A percentile compares a stretch with the other conserved stretches of the same genome.
These are phyloP conservation scores for Poecilia gillii DNA, from an alignment of 2,797 vertebrate species.

Conservation along the genomic window DNA sequence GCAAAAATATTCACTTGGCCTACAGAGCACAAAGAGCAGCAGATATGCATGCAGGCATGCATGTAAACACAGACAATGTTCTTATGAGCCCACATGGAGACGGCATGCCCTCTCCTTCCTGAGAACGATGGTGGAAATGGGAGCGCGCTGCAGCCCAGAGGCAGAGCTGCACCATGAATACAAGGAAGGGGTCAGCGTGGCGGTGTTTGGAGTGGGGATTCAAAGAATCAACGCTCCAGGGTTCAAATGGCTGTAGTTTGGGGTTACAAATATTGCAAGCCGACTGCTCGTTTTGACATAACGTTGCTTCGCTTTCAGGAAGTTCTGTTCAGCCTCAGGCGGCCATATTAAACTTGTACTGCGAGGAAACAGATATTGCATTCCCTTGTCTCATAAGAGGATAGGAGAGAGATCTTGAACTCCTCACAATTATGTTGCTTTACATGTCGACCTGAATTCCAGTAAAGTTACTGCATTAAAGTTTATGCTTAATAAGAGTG, in stretches of 20 bases:
- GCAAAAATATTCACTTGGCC: conserved; percentile 54
- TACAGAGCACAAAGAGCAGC: conserved; percentile 43
- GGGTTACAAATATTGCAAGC: conserved; percentile 63
- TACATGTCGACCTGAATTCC: conserved; percentile 1
- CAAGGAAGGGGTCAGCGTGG: conserved; percentile 61
- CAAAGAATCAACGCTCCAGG: conserved; percentile 52
- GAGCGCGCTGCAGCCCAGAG: conserved; percentile 62
- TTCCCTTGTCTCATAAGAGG: conserved; percentile 32
- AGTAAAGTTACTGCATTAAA: neutral
- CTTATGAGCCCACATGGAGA: conserved; percentile 27
- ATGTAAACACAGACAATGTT: conserved; percentile 64
- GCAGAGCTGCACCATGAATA: conserved; percentile 60
- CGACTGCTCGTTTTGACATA: conserved; percentile 53
- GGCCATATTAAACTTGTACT: conserved; percentile 24
- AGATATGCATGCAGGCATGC: conserved; percentile 60
- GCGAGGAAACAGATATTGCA: neutral
- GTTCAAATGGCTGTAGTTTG: conserved; percentile 51
- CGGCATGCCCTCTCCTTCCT: conserved; percentile 26
- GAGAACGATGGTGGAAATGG: conserved; percentile 59
- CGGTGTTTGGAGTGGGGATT: conserved; percentile 42
- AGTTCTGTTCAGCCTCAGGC: conserved; percentile 41
- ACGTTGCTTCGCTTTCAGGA: conserved; percentile 29
- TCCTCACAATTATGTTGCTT: conserved; percentile 10
- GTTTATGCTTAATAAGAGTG: conserved; percentile 6
- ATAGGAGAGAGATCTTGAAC: conserved; percentile 21